phyloP scores from a whole-genome alignment of 2,888 invertebrate genomes.

The Agrochola macilenta region DNA sequence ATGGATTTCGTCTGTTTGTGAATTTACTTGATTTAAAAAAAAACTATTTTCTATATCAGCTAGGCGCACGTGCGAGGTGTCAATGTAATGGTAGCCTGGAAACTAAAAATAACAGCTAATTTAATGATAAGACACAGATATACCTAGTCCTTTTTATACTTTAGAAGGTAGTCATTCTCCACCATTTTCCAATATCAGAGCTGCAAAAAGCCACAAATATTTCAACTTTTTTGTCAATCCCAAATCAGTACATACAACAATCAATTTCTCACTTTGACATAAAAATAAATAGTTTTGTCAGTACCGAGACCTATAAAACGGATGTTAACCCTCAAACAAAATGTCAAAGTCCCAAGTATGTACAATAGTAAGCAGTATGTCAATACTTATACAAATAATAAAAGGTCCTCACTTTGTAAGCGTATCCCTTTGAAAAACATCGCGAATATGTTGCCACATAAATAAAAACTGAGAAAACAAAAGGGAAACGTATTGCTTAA shows the following conservation, averaged over 20 bases:
- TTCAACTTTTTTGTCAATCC: conserved; percentile 6
- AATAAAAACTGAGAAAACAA: conserved; percentile 64
- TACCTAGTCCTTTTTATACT: too few relatives aligned
- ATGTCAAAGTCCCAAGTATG: conserved; percentile 32
- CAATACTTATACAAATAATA: conserved; percentile 59
- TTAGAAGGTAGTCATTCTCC: background rate
- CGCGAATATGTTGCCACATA: conserved; percentile 56
- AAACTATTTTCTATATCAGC: too few relatives aligned
- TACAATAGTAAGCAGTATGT: conserved; percentile 50
- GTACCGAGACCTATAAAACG: conserved; percentile 40
- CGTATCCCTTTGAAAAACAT: conserved; percentile 57
- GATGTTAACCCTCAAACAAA: conserved; percentile 38
- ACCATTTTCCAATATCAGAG: background rate
- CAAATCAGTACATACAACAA: conserved; percentile 12
- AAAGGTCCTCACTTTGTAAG: conserved; percentile 51
- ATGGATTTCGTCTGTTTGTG: too few relatives aligned
- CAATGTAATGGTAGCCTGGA: too few relatives aligned
- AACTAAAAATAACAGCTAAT: background rate
- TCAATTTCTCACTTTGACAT: conserved; percentile 23
- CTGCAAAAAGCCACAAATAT: background rate
- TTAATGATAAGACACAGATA: background rate
- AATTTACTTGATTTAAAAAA: too few relatives aligned
- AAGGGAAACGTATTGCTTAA: conserved; percentile 59
- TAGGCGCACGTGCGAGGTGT: too few relatives aligned
- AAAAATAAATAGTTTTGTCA: conserved; percentile 10